Evolutionary conservation across 2,113 vertebrate genomes (phyloP), one percentile per base, ranked within the genome.

Genomic region (Micronycteris hirsuta): DNA sequence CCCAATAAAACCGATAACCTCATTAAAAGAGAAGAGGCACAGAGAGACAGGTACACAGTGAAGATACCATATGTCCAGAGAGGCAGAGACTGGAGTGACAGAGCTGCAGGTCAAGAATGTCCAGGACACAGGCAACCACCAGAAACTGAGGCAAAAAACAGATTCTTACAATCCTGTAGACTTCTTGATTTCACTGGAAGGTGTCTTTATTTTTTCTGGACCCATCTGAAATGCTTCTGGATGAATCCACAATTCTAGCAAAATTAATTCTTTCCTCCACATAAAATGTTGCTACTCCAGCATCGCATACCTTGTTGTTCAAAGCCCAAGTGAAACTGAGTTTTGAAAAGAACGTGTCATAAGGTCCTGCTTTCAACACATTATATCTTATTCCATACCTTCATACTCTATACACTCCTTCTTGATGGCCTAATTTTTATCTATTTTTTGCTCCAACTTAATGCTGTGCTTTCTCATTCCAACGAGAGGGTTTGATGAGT

Each of bases 31-130:
- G 6, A 24, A 45, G 31, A 47, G 7, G 31, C 9, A 19, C 5
- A 54, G 68, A n/a, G 19, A 67, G 26, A 73, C 61, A 31, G n/a
- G 17, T 12, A 19, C 5, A 45, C 1, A 9, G 22, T 36, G n/a
- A 56, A 22, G 13, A 28, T 2, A 49, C 12, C 61, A 14, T 5
- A 28, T 63, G 61, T 6, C 61, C 61, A 2, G 10, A 3, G 11
- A 20, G 24, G 4, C 7, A n/a, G 15, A 65, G 9, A 20, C 0
- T 19, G 26, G 15, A 49, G 9, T 1, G 22, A 14, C 0, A 3
- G 6, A 14, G 10, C 1, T 63, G 2, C 2, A 47, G 52, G 12
- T 7, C 4, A 33, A 17, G 28, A 47, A n/a, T 3, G 3, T 12
- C n/a, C 38, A 43, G 24, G 26, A 20, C 24, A 1, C 10, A 47